Evolutionary conservation across 2,797 vertebrate species (phyloP).

Genomic region (Morus bassanus): DNA sequence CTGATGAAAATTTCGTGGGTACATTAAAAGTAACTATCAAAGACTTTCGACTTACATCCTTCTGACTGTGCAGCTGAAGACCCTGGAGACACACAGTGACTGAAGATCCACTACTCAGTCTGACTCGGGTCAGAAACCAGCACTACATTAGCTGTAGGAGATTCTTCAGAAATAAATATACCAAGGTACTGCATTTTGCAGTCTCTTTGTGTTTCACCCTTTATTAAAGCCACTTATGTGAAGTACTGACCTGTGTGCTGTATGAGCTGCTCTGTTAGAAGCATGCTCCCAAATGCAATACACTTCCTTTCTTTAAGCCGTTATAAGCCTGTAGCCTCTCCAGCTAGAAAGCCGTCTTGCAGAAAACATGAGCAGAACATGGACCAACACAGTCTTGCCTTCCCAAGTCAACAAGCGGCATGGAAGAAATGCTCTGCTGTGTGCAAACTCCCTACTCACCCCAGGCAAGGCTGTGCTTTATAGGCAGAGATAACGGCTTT

Average conservation of each 20-base stretch:
- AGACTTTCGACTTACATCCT: background rate
- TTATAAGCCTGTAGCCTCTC: background rate
- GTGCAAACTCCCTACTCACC: background rate
- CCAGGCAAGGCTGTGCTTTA: background rate
- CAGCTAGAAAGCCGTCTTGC: background rate
- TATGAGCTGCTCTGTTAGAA: background rate
- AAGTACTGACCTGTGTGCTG: background rate
- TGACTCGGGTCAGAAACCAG: background rate
- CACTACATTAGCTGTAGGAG: background rate
- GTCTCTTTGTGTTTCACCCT: background rate
- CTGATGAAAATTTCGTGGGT: background rate
- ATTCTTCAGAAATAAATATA: background rate
- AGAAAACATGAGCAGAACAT: background rate
- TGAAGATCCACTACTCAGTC: background rate
- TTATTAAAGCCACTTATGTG: background rate
- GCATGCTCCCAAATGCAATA: fast-evolving
- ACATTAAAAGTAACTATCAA: background rate
- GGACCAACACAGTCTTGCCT: background rate
- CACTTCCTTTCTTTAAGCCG: background rate
- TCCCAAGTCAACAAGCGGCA: background rate
- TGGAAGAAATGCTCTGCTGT: background rate
- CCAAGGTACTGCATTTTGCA: background rate
- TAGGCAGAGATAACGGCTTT: background rate
- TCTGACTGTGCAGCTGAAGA: background rate
- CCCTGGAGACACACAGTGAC: background rate